These are phyloP conservation scores for Paracyprichromis sp. DNA, from an alignment of 2,113 vertebrate species.

Conservation along the genomic window DNA sequence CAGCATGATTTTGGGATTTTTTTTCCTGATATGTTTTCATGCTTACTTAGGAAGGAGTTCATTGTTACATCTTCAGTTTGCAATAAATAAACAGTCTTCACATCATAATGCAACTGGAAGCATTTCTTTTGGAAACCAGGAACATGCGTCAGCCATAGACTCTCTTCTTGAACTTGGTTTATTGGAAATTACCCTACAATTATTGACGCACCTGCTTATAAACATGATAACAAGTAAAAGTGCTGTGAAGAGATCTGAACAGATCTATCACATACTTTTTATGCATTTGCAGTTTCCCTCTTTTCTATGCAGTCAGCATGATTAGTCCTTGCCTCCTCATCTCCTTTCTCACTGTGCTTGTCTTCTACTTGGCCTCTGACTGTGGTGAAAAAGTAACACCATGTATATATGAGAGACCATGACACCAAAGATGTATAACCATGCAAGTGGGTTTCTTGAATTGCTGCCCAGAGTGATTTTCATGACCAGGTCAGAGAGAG, in stretches of 20 bases:
- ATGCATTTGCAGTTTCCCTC: conserved; percentile 85
- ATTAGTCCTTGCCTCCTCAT: conserved; percentile 95
- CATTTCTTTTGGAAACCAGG: background rate
- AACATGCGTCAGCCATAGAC: accelerated
- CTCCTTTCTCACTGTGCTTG: conserved; percentile 88
- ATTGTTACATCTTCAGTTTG: background rate
- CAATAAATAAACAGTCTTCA: background rate
- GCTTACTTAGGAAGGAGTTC: background rate
- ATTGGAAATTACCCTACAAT: background rate
- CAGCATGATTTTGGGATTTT: background rate
- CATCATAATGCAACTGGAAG: background rate
- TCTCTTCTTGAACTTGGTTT: background rate
- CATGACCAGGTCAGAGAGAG: conserved; percentile 82
- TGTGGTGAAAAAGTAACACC: conserved; percentile 92
- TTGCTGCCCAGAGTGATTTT: conserved; percentile 89
- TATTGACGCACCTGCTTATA: conserved; percentile 89
- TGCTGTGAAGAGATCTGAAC: conserved; percentile 91
- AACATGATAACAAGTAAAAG: conserved; percentile 95
- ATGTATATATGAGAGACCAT: conserved; percentile 94
- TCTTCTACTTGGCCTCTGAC: conserved; percentile 95
- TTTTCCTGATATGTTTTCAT: background rate
- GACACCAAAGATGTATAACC: conserved; percentile 86
- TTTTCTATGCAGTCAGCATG: conserved; percentile 97
- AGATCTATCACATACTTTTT: conserved; percentile 89
- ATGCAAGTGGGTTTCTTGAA: conserved; percentile 92